These are phyloP conservation scores for Glyptemys insculpta DNA, from an alignment of 2,797 vertebrate species.

Conservation along the genomic window DNA sequence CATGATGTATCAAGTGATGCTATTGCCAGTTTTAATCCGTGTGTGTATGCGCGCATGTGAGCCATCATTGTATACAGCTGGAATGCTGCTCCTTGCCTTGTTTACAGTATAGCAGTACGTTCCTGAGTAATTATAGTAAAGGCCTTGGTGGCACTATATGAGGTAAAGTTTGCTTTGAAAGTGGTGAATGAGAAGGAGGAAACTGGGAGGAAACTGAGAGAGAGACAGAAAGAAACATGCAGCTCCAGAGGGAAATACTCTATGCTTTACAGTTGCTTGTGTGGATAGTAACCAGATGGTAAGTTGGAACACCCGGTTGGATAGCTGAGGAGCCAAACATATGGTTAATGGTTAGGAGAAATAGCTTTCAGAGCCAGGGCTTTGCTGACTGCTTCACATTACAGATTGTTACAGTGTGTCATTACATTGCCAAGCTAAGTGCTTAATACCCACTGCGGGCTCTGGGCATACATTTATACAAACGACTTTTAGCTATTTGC, in stretches of 20 bases:
- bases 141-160: constrained; percentile 51
- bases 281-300: constrained; percentile 94
- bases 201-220: constrained; percentile 41
- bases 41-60: constrained; percentile 58
- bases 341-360: constrained; percentile 88
- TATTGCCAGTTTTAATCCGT: constrained; percentile 65
- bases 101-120: constrained; percentile 56
- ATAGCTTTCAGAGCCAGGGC: constrained; percentile 83
- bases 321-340: constrained; percentile 86
- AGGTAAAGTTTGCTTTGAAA: constrained; percentile 70
- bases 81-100: constrained; percentile 23
- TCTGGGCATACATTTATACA: constrained; percentile 80
- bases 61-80: constrained; percentile 19
- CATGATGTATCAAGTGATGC: constrained; percentile 76
- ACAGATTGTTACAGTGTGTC: constrained; percentile 88
- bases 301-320: constrained; percentile 87
- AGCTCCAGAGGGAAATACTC: constrained; percentile 81
- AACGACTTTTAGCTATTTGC: constrained; percentile 79
- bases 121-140: constrained; percentile 66
- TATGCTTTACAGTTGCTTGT: constrained; percentile 84
- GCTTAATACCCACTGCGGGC: constrained; percentile 86
- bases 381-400: constrained; percentile 85
- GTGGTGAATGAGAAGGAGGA: constrained; percentile 71
- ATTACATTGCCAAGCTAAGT: constrained; percentile 88
- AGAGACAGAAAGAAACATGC: constrained; percentile 64